A percentile compares a stretch with the other conserved stretches of the same genome.
Conservation (phyloP, 2,797 vertebrate species). For the Fringilla coelebs region DNA sequence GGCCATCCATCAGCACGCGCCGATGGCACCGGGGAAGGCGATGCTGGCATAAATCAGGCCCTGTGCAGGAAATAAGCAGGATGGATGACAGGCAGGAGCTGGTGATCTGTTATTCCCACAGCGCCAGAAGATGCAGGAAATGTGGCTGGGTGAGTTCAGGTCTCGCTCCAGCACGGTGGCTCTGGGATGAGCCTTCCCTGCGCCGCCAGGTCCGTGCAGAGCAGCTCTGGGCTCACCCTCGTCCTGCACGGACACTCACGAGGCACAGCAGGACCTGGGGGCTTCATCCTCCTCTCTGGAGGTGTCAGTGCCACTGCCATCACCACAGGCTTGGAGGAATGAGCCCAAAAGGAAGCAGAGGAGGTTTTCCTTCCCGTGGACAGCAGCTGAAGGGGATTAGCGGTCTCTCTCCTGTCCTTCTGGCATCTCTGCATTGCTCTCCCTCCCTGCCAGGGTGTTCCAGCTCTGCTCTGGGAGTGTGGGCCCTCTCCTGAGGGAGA, state of each 20-base stretch:
- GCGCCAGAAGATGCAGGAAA: not conserved
- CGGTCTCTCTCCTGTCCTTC: not conserved
- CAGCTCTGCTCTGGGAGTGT: not conserved
- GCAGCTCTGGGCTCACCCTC: not conserved
- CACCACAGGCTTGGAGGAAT: not conserved
- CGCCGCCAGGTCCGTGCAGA: not conserved
- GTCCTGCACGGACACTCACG: accelerated
- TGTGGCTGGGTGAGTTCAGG: not conserved
- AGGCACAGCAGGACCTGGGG: not conserved
- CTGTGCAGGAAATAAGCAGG: slow-evolving; percentile 37
- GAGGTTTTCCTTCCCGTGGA: not conserved
- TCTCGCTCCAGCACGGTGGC: not conserved
- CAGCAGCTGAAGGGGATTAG: accelerated
- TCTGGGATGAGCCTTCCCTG: not conserved
- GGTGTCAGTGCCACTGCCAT: not conserved
- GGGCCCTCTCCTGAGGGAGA: not conserved
- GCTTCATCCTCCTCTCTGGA: not conserved
- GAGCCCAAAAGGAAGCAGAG: not conserved
- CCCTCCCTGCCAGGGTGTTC: not conserved
- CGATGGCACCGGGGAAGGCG: slow-evolving; percentile 41
- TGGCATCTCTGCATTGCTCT: not conserved
- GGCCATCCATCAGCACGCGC: slow-evolving; percentile 47
- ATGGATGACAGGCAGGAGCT: slow-evolving; percentile 44
- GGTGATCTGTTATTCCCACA: slow-evolving; percentile 32
- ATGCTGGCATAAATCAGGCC: slow-evolving; percentile 40